Base-by-base conservation (phyloP, 2,797 vertebrate genomes). In the Lepilemur ruficaudatus region DNA sequence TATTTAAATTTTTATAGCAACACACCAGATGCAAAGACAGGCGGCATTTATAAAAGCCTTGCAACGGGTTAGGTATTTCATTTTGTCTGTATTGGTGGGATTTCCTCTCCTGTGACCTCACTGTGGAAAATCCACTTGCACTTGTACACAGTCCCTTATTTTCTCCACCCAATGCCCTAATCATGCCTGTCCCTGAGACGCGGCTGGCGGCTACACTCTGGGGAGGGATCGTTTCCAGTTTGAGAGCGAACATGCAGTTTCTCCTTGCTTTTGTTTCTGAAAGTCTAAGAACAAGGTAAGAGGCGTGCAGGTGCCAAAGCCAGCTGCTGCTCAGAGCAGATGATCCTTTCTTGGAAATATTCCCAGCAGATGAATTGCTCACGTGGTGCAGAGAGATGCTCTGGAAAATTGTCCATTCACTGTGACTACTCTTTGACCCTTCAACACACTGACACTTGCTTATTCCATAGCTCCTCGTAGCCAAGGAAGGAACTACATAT, bases 311-410 rank as follows among this genome's bases (percentile, higher is more conserved):
- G 95, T 98, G 96, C 97, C 57, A 38, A 72, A 96, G 75, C 7
- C 1, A 14, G 81, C 97, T 98, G 96, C 82, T 93, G 96, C 96
- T 95, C 95, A 15, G 97, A 98, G 96, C 98, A 98, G 98, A 98
- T 96, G 97, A 98, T 90, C 70, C 1, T 12, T 96, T 98, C 97
- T 96, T 98, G 98, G 98, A 98, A 97, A 55, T 3, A 12, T 69
- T 98, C 97, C 98, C 95, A 96, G 96, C 97, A 10, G 28, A 97
- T 97, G 97, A 97, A 98, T 98, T 96, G 97, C 86, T 97, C 78
- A 0, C 69, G 69, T 94, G 95, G 96, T 97, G 67, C 94, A 96
- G 87, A 98, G 97, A 91, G 97, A 98, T 98, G 83, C 97, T 94
- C 97, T 80, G 95, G 98, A 98, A 98, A 98, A 98, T 95, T 95